A percentile compares a stretch with the other conserved stretches of the same genome.
Evolutionary conservation across 2,113 vertebrate genomes (phyloP).

Genomic region (Barnardius zonarius): DNA sequence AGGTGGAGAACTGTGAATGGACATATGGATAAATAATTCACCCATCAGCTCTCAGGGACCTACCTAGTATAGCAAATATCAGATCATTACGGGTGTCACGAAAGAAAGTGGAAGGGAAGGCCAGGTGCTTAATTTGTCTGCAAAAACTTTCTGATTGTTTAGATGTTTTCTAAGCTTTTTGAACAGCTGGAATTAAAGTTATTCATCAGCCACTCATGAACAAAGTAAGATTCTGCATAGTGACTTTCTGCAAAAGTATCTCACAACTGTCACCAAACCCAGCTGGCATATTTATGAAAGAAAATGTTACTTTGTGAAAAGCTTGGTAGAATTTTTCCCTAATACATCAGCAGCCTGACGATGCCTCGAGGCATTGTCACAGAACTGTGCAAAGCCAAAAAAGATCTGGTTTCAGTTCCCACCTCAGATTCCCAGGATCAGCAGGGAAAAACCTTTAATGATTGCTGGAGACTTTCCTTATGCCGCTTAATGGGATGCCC

Average conservation of each 20-base stretch:
- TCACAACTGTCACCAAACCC: conserved; percentile 11
- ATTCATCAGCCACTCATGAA: background rate
- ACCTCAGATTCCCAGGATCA: background rate
- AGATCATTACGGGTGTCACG: background rate
- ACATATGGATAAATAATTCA: background rate
- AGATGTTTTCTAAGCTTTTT: background rate
- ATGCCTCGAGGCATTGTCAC: background rate
- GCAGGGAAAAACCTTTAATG: background rate
- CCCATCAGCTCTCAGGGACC: background rate
- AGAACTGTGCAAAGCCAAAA: background rate
- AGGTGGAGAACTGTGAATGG: background rate
- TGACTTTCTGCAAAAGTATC: background rate
- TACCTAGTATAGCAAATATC: background rate
- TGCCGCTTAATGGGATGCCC: background rate
- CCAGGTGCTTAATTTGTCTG: background rate
- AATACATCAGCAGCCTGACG: background rate
- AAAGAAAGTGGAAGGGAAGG: background rate
- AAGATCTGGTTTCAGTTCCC: background rate
- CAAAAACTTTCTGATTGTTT: background rate
- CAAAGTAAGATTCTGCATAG: background rate
- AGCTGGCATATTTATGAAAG: background rate
- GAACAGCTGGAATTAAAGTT: background rate
- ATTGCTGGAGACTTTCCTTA: conserved; percentile 13
- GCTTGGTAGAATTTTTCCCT: background rate
- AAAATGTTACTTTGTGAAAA: background rate